Evolutionary conservation across 2,888 invertebrate species (phyloP), one percentile per base, ranked within the genome.

Genomic region (Platycheirus rosarum): DNA sequence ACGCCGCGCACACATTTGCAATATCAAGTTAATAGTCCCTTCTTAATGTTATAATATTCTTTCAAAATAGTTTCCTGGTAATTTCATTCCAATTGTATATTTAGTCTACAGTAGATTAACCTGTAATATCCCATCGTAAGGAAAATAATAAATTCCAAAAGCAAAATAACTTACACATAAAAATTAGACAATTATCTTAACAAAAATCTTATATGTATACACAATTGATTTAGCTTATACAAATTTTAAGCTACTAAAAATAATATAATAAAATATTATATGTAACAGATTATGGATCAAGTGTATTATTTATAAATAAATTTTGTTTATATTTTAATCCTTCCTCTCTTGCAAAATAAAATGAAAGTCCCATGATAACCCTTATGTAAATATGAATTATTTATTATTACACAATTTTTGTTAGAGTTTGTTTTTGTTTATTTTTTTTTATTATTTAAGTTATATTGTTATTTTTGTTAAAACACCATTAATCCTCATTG

Each of bases 401-500:
- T 82, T 82, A 82, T 82, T 76, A 76, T 55, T 62, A 53, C 49
- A 51, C 65, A 53, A 46, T 63, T 66, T 68, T 69, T 69, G 80
- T 82, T 76, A 71, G 76, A 62, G 66, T 71, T 65, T 82, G 76
- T 76, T 70, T 82, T 78, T 82, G 71, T 70, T 82, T 82, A 71
- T 65, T 63, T 71, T 71, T 51, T 48, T 23, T 79, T 80, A 75
- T 82, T 82, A 76, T 76, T 76, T 71, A 65, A 76, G 63, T 71
- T 71, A 66, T 71, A 65, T 82, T 82, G 80, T 82, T 82, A 76
- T 82, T 82, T 80, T 76, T 82, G 80, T 82, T 82, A 82, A n/a
- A 70, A 82, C 66, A 82, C 80, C 80, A 82, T 76, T 82, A 82
- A 82, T 82, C 76, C 76, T 82, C 80, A 82, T 76, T 82, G 76